These are phyloP conservation scores for Porites lutea DNA, from an alignment of 64 coral and sea anemone genomes.

Conservation along the genomic window DNA sequence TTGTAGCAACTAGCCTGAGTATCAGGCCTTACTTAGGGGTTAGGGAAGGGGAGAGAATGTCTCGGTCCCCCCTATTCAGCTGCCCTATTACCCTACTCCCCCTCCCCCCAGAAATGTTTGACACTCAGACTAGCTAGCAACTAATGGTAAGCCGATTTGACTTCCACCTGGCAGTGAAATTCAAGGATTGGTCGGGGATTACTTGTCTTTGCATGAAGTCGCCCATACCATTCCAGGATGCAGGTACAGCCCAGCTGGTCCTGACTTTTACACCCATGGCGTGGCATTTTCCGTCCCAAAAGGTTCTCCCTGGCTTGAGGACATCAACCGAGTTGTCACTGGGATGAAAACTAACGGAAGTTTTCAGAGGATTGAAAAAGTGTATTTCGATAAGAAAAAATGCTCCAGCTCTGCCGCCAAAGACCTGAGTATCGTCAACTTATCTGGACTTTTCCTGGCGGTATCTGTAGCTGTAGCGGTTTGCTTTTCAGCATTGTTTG, in stretches of 20 bases:
- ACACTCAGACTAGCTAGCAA: no score
- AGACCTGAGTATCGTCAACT: neutral
- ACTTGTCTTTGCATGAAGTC: conserved; percentile 22
- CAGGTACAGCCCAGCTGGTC: neutral
- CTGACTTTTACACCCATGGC: conserved; percentile 31
- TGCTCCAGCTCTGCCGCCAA: neutral
- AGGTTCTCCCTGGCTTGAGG: conserved; percentile 31
- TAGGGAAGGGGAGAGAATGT: no score
- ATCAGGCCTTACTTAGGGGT: no score
- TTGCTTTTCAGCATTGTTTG: conserved; percentile 7
- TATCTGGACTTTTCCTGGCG: conserved; percentile 28
- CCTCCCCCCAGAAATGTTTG: no score
- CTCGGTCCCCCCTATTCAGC: no score
- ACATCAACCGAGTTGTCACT: neutral
- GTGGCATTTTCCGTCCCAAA: conserved; percentile 36
- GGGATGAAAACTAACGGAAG: conserved; percentile 22
- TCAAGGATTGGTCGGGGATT: conserved; percentile 42
- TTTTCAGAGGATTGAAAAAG: conserved; percentile 1
- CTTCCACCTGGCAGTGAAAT: conserved; percentile 7
- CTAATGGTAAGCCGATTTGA: no score
- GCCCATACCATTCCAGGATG: conserved; percentile 9
- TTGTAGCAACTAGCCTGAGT: no score
- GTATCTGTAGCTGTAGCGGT: conserved; percentile 1
- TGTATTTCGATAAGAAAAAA: neutral
- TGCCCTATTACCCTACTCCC: no score